phyloP scores from a whole-genome alignment of 2,113 vertebrate species.

The Callaeas wilsoni region DNA sequence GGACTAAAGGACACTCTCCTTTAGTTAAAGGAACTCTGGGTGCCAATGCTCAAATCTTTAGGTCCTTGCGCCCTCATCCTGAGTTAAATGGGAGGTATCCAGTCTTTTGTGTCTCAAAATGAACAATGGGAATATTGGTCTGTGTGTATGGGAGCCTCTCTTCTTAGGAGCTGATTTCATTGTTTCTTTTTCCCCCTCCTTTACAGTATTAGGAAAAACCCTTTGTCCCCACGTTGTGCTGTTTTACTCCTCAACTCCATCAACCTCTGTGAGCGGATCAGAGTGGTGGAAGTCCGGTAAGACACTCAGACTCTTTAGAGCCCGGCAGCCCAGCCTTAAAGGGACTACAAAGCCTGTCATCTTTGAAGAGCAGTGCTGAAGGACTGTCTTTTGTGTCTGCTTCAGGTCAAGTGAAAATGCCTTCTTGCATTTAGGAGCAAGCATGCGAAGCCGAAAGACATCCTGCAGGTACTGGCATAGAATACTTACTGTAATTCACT shows the following conservation, averaged over 20 bases:
- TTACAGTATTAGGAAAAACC: constrained; percentile 76
- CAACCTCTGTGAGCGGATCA: constrained; percentile 59
- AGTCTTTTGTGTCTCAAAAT: not conserved
- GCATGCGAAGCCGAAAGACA: not conserved
- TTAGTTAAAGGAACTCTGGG: not conserved
- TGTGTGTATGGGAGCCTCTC: not conserved
- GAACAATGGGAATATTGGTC: not conserved
- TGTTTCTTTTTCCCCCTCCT: not conserved
- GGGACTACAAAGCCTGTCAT: not conserved
- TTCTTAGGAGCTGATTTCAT: not conserved
- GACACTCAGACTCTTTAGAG: not conserved
- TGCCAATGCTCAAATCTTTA: not conserved
- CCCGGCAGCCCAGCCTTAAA: not conserved
- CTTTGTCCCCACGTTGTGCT: constrained; percentile 59
- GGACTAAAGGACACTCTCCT: not conserved
- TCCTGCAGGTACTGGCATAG: constrained; percentile 53
- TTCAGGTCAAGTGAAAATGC: constrained; percentile 45
- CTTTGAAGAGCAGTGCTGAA: not conserved
- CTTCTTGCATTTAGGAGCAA: constrained; percentile 40
- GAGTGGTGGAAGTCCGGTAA: constrained; percentile 66
- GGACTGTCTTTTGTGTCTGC: not conserved
- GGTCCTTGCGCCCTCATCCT: not conserved
- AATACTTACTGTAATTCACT: not conserved
- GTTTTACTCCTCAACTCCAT: constrained; percentile 68
- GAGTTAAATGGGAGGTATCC: not conserved